Percentiles rank a stretch among this genome's conserved stretches.
phyloP scores from a whole-genome alignment of 2,797 vertebrate genomes.

The Rhabdophis nuchalis region DNA sequence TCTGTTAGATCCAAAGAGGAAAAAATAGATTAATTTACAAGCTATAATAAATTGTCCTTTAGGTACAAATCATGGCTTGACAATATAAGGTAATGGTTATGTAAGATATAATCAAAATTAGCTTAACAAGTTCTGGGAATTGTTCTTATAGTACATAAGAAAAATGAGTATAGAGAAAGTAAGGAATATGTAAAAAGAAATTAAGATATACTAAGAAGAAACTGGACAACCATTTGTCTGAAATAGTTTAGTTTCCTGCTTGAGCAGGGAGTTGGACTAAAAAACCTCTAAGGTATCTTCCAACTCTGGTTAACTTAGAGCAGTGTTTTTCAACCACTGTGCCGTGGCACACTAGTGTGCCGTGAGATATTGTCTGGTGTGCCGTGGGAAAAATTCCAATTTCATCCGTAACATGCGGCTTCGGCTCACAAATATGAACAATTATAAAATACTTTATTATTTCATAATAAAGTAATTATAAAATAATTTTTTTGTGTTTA shows the following conservation, averaged over 20 bases:
- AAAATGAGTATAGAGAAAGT: not conserved
- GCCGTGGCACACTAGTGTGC: no score
- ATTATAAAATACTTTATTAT: no score
- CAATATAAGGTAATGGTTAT: not conserved
- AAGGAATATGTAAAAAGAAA: not conserved
- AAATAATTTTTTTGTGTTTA: no score
- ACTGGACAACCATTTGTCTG: not conserved
- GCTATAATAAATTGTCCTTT: not conserved
- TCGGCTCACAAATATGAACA: no score
- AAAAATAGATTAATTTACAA: not conserved
- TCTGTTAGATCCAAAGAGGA: not conserved
- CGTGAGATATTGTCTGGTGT: no score
- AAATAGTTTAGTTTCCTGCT: not conserved
- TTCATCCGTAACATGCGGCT: no score
- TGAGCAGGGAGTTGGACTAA: not conserved
- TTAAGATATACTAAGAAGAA: not conserved
- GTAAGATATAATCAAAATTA: not conserved
- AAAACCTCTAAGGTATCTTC: not conserved
- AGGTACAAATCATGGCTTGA: not conserved
- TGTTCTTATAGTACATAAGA: not conserved
- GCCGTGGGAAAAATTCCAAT: no score
- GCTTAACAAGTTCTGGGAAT: not conserved
- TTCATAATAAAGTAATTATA: no score
- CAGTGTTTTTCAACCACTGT: no score
- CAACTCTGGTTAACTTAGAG: no score